A percentile compares a stretch with the other conserved stretches of the same genome.
Conservation (phyloP, 2,797 vertebrate species). For the Catostomus latipinnis region DNA sequence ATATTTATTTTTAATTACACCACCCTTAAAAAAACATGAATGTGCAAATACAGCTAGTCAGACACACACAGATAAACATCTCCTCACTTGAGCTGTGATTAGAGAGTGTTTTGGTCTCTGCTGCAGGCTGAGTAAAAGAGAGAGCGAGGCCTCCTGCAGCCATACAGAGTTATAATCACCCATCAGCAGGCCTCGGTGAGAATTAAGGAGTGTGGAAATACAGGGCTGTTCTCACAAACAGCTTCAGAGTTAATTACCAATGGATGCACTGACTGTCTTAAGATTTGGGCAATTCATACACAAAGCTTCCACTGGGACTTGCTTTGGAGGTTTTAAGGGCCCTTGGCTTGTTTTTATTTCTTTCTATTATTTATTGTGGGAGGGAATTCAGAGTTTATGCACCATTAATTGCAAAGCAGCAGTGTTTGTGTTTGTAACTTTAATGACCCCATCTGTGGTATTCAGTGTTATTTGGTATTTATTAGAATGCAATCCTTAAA, state of each 20-base stretch:
- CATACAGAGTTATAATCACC: conserved; percentile 78
- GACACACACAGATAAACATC: conserved; percentile 10
- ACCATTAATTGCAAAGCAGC: conserved; percentile 11
- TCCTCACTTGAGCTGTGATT: conserved; percentile 57
- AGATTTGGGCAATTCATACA: conserved; percentile 53
- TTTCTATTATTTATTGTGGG: conserved; percentile 16
- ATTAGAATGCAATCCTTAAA: too few relatives aligned
- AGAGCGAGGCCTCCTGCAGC: conserved; percentile 67
- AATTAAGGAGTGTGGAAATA: conserved; percentile 54
- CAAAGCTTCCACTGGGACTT: conserved; percentile 47
- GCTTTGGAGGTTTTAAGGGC: conserved; percentile 24
- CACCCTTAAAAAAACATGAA: not conserved
- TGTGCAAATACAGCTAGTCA: not conserved
- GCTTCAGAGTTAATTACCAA: conserved; percentile 77
- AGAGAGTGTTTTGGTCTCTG: conserved; percentile 70
- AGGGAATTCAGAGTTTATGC: not conserved
- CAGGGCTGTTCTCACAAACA: conserved; percentile 60
- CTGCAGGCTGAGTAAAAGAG: conserved; percentile 71
- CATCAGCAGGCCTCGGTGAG: conserved; percentile 71
- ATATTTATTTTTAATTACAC: not conserved
- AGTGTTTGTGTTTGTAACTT: not conserved
- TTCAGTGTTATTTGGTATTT: conserved; percentile 9
- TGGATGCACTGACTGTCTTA: conserved; percentile 77
- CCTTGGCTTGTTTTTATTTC: conserved; percentile 32
- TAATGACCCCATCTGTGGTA: conserved; percentile 14